Conservation (phyloP, 2,113 vertebrate genomes). For the Leptosomus discolor region DNA sequence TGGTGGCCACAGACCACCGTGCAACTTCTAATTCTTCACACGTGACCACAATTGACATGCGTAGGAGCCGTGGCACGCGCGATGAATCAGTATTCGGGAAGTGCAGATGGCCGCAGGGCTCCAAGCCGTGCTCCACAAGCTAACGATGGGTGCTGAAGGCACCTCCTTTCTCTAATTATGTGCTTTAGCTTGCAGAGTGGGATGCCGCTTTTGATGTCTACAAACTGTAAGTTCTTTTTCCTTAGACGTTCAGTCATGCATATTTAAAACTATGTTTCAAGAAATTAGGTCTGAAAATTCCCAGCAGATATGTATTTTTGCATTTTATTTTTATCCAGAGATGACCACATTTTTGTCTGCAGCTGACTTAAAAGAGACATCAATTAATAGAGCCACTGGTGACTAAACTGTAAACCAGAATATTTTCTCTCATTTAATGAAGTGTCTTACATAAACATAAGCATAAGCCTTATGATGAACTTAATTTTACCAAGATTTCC, state of each 20-base stretch:
- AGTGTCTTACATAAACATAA: background rate
- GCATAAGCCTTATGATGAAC: background rate
- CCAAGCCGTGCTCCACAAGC: background rate
- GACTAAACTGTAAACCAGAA: background rate
- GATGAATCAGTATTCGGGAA: background rate
- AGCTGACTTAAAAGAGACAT: background rate
- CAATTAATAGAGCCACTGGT: background rate
- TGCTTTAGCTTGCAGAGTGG: background rate
- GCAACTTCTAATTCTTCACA: background rate
- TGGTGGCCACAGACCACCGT: background rate
- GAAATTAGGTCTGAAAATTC: conserved; percentile 51
- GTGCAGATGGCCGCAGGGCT: rapidly evolving
- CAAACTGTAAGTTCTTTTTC: background rate
- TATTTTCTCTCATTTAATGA: conserved; percentile 1
- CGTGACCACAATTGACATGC: rapidly evolving
- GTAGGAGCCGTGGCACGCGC: rapidly evolving
- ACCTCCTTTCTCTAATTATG: background rate
- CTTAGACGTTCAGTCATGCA: conserved; percentile 1
- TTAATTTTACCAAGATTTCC: background rate
- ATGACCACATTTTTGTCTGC: conserved; percentile 30
- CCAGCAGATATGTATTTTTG: conserved; percentile 11
- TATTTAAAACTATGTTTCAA: conserved; percentile 26
- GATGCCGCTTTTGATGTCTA: conserved; percentile 9
- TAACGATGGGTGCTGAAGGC: background rate
- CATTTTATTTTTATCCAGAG: conserved; percentile 2